Evolutionary conservation across 2,113 vertebrate species (phyloP), one percentile per base, ranked within the genome.

Genomic region (Alethe diademata): DNA sequence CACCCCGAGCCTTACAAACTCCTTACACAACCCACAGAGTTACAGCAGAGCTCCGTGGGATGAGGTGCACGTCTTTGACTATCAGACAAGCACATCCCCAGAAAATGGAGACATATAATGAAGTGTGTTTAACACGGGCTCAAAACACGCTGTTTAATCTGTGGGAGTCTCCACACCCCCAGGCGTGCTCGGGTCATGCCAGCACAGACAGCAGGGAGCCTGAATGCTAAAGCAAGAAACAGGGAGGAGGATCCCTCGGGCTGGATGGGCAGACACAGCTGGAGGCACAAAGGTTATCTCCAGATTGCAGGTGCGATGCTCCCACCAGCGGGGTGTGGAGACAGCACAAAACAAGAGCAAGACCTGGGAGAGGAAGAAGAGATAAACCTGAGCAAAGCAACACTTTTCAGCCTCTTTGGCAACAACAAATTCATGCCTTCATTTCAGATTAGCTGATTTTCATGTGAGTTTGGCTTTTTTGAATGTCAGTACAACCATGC

Each of bases 281-380:
- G 1, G 62, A 83, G 72, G 62, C 3, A 0, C 71, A 54, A 16
- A 86, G 50, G 56, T 85, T 70, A 69, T 70, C 86, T 87, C n/a
- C 78, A 29, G 60, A 25, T 48, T 60, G 31, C 78, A 80, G 64
- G 60, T 12, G 28, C 0, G 0, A 61, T 43, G 73, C 31, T 80
- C 78, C 73, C 42, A 24, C 25, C 0, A 0, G 20, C 9, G 0
- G 50, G 36, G 73, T 20, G 26, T 2, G 2, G 56, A 73, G 56
- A 53, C 0, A 0, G 25, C 17, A 23, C 54, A 47, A 64, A 19
- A 23, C 0, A 1, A 50, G 18, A 69, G 29, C 48, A 29, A 72
- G 81, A 76, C 45, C 35, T 9, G 6, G 25, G 45, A 71, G 38
- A 82, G 26, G 51, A 16, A 85, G 42, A 42, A 50, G 33, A 92